A percentile compares a stretch with the other conserved stretches of the same genome.
Evolutionary conservation across 2,113 vertebrate genomes (phyloP).

Genomic region (Triplophysa dalaica): DNA sequence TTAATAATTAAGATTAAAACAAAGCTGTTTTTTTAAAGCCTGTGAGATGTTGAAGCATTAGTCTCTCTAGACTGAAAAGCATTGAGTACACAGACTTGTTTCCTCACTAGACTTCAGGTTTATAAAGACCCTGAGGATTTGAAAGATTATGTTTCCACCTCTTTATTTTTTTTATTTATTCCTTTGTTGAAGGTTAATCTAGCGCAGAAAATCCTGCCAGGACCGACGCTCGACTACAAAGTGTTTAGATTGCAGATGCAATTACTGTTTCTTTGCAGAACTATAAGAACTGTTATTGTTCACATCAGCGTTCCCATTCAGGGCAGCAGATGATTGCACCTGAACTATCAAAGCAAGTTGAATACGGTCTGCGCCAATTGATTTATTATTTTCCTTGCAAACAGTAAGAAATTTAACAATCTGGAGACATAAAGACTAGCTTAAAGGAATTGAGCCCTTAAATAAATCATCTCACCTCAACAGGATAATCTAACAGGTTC

Average conservation of each 20-base stretch:
- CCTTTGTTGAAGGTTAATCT: conserved; percentile 57
- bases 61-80: neutral
- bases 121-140: neutral
- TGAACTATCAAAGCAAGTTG: conserved; percentile 35
- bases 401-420: no score
- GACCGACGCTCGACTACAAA: conserved; percentile 46
- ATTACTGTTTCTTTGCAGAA: conserved; percentile 51
- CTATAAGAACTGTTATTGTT: conserved; percentile 58
- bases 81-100: neutral
- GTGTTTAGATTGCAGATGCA: conserved; percentile 63
- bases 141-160: neutral
- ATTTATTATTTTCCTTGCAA: conserved; percentile 33
- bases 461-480: no score
- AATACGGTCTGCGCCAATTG: conserved; percentile 61
- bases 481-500: neutral
- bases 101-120: neutral
- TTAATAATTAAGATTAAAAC: neutral
- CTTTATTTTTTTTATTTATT: neutral
- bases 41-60: neutral
- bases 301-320: conserved; percentile 53
- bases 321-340: conserved; percentile 46
- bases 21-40: neutral
- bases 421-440: no score
- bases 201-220: conserved; percentile 47
- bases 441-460: no score